Evolutionary conservation across 2,797 vertebrate species (phyloP).

Genomic region (Rhinichthys osculus): DNA sequence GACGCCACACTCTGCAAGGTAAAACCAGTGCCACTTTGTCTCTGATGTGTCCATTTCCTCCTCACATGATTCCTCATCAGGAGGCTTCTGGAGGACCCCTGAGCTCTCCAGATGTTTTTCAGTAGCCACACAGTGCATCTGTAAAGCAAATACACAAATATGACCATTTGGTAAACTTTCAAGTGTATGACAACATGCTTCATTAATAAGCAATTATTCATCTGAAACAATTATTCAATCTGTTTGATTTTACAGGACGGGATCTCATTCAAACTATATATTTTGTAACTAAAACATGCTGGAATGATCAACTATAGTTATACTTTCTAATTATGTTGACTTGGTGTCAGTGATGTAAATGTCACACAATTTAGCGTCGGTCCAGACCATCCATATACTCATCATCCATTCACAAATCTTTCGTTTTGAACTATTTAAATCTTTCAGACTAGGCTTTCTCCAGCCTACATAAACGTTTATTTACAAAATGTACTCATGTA

Average conservation of each 20-base stretch:
- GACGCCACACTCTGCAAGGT: slow-evolving; percentile 94
- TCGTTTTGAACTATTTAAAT: not conserved
- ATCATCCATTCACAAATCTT: no score
- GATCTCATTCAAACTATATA: not conserved
- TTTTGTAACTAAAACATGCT: not conserved
- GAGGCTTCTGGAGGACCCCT: slow-evolving; percentile 75
- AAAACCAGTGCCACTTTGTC: slow-evolving; percentile 97
- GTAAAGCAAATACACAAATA: slow-evolving; percentile 1
- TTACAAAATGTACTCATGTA: not conserved
- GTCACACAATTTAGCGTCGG: not conserved
- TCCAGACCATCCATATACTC: not conserved
- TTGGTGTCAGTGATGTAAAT: no score
- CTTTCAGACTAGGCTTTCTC: not conserved
- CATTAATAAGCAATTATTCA: not conserved
- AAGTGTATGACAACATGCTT: slow-evolving; percentile 3
- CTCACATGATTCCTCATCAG: slow-evolving; percentile 77
- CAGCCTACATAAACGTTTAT: no score
- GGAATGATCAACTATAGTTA: not conserved
- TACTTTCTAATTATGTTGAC: no score
- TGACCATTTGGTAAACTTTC: not conserved
- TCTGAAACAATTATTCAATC: not conserved
- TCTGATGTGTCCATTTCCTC: slow-evolving; percentile 97
- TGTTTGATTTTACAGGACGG: not conserved
- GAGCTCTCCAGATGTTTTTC: slow-evolving; percentile 61
- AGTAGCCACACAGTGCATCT: slow-evolving; percentile 51